Conservation (phyloP, 2,113 vertebrate genomes). For the Rhagologus leucostigma region DNA sequence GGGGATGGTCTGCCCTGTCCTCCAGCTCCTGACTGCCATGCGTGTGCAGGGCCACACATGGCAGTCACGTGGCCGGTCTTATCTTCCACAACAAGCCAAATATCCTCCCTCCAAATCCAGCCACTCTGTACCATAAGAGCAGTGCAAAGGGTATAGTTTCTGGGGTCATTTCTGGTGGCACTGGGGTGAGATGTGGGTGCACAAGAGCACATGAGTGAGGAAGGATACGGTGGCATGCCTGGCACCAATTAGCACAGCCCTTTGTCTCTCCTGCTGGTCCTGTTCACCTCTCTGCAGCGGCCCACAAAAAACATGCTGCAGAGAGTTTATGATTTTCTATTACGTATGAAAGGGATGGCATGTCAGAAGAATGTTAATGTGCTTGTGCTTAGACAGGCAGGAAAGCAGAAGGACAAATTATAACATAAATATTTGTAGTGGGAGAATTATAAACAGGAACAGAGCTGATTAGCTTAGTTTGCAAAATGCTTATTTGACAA, state of each 20-base stretch:
- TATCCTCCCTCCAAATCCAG: neutral
- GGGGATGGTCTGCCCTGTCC: neutral
- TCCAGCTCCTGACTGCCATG: neutral
- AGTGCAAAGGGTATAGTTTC: neutral
- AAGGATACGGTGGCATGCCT: fast-evolving
- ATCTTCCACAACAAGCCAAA: neutral
- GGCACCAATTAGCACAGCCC: neutral
- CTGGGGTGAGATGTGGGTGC: neutral
- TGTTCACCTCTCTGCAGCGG: neutral
- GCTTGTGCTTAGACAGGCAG: neutral
- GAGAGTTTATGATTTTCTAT: neutral
- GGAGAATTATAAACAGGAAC: constrained; percentile 33
- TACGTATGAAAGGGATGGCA: neutral
- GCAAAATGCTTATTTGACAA: constrained; percentile 37
- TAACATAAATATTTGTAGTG: constrained; percentile 41
- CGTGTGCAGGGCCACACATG: neutral
- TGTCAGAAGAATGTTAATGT: neutral
- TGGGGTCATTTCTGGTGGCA: neutral
- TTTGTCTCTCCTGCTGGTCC: neutral
- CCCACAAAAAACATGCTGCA: neutral
- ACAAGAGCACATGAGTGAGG: fast-evolving
- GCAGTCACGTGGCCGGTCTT: neutral
- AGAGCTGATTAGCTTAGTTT: constrained; percentile 31
- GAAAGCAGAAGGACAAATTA: constrained; percentile 31
- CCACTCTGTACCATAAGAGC: neutral